Evolutionary conservation across 2,113 vertebrate genomes (phyloP).

Genomic region (Gallinago paraguaiae): DNA sequence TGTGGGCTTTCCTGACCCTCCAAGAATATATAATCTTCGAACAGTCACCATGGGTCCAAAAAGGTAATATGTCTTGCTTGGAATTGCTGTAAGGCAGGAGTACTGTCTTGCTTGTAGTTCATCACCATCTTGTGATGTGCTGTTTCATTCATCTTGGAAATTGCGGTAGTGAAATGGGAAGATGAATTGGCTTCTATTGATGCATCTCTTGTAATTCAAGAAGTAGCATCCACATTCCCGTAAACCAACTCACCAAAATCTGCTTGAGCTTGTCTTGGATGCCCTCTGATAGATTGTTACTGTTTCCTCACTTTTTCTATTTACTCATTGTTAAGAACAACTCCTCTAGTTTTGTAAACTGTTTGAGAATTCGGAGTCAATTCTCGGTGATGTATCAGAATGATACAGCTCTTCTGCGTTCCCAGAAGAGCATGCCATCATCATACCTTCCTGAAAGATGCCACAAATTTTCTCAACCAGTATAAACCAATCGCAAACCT

Average conservation of each 20-base stretch:
- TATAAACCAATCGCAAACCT: background rate
- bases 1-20: background rate
- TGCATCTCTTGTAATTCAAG: background rate
- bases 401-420: background rate
- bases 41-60: background rate
- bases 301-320: background rate
- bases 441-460: background rate
- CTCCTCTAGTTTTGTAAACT: background rate
- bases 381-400: background rate
- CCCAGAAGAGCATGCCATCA: background rate
- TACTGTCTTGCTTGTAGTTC: background rate
- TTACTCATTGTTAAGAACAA: background rate
- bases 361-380: background rate
- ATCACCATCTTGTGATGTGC: background rate
- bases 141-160: background rate
- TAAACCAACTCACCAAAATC: constrained; percentile 8
- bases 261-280: background rate
- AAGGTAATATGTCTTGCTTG: background rate
- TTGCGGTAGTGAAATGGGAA: background rate
- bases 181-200: background rate
- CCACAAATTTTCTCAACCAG: background rate
- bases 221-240: background rate
- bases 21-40: background rate
- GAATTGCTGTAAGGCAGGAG: background rate
- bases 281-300: background rate